Conservation (phyloP, 2,888 invertebrate species). For the Spisula solida region DNA sequence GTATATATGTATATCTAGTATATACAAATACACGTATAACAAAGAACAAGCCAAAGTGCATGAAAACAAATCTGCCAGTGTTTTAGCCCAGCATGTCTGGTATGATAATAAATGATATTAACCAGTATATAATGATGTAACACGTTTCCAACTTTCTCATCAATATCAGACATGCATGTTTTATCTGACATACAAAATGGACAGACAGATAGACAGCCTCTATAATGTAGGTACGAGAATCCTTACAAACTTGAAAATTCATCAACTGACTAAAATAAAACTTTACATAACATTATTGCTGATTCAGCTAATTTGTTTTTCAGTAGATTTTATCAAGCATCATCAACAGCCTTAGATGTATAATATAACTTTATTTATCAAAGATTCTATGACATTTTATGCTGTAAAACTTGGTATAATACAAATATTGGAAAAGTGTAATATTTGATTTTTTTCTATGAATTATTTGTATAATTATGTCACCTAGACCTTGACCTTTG, state of each 20-base stretch:
- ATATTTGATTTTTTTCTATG: no score
- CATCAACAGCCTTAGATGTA: neutral
- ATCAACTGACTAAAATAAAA: no score
- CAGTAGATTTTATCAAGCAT: neutral
- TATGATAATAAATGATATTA: constrained; percentile 8
- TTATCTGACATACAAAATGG: neutral
- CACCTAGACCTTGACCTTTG: no score
- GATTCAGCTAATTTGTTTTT: neutral
- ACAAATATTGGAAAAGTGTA: no score
- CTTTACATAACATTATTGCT: neutral
- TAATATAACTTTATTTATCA: neutral
- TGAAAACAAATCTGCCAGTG: neutral
- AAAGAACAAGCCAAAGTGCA: neutral
- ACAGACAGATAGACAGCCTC: neutral
- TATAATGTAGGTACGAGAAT: neutral
- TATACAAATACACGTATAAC: neutral
- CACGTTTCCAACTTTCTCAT: neutral
- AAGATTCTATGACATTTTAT: neutral
- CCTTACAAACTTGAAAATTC: no score
- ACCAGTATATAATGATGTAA: neutral
- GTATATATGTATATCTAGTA: no score
- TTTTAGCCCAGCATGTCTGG: neutral
- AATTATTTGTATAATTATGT: no score
- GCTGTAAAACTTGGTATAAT: no score
- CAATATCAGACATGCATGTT: neutral